Evolutionary conservation across 1,140 invertebrate genomes (phyloP), one percentile per base, ranked within the genome.

Genomic region (Lordiphosa collinella): DNA sequence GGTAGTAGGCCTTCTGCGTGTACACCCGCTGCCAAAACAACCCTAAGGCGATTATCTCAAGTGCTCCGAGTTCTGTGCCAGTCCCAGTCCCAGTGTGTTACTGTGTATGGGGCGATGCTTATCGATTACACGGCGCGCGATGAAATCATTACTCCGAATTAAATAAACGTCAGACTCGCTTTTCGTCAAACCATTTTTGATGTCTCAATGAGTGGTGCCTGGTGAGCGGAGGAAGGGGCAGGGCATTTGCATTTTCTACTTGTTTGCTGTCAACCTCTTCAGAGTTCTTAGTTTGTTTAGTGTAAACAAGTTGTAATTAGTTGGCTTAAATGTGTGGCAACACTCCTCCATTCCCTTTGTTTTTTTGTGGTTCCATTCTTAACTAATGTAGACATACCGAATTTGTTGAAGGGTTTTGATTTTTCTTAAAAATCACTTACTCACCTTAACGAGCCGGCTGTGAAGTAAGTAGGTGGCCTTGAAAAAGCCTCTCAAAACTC

Each of bases 81-180:
- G 11, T 10, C 37, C 13, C 13, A 16, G 35, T 40, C 16, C 14
- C 13, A 13, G 53, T 40, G 35, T 52, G 29, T 40, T 18, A 31
- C 11, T 64, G 32, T 59, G 44, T 51, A 49, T 51, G 49, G 59
- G 41, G 54, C 40, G 85, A 88, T 88, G 69, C 66, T 87, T 86
- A 88, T 88, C 86, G 78, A 85, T 86, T 86, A 82, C 86, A 79
- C 51, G 54, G 65, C 13, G 72, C 72, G 79, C 85, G 86, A 82
- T 88, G 80, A 72, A 88, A 87, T 87, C 73, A 87, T 87, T 87
- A 82, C 73, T 82, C 63, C 76, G 66, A 88, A 87, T 87, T 87
- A 88, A 88, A 88, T 87, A 84, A 87, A 88, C 78, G 86, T 87
- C 86, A 87, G 75, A 84, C 68, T 79, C 60, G 67, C 61, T 79